Percentiles rank a stretch among this genome's conserved stretches.
These are phyloP conservation scores for Austrolebias charrua DNA, from an alignment of 2,797 vertebrate species.

Conservation along the genomic window DNA sequence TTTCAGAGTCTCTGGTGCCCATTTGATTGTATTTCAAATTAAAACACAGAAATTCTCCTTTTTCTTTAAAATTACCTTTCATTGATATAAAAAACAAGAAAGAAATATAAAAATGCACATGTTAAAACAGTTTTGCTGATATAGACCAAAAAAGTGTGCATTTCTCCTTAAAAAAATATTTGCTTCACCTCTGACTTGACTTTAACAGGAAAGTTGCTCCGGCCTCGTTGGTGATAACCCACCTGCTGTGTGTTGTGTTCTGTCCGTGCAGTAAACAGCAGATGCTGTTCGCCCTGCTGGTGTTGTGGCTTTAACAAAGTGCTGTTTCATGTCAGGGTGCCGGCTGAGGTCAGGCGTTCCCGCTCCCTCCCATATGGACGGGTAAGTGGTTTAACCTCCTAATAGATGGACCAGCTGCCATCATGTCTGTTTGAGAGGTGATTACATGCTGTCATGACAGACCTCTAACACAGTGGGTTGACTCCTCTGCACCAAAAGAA, in stretches of 20 bases:
- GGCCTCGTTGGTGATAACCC: background rate
- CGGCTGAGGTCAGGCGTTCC: slow-evolving; percentile 34
- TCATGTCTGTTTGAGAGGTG: slow-evolving; percentile 50
- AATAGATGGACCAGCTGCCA: slow-evolving; percentile 43
- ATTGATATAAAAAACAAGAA: background rate
- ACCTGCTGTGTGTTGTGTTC: background rate
- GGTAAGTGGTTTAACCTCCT: slow-evolving; percentile 73
- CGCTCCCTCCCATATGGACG: slow-evolving; percentile 57
- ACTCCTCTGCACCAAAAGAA: too few relatives aligned
- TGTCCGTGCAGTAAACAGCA: slow-evolving; percentile 34
- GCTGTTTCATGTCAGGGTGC: slow-evolving; percentile 38
- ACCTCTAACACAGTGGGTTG: background rate
- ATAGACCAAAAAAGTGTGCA: background rate
- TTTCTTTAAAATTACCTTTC: background rate
- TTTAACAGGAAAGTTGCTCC: background rate
- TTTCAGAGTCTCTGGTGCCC: too few relatives aligned
- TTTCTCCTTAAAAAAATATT: too few relatives aligned
- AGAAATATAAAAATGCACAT: background rate
- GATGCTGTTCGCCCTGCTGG: slow-evolving; percentile 38
- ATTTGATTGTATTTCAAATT: background rate
- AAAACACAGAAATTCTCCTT: background rate
- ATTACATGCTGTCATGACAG: slow-evolving; percentile 47
- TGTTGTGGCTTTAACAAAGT: slow-evolving; percentile 10
- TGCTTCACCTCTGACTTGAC: too few relatives aligned
- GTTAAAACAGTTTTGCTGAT: background rate